A percentile compares a stretch with the other conserved stretches of the same genome.
These are phyloP conservation scores for Sparidentex hasta DNA, from an alignment of 2,797 vertebrate genomes.

Conservation along the genomic window DNA sequence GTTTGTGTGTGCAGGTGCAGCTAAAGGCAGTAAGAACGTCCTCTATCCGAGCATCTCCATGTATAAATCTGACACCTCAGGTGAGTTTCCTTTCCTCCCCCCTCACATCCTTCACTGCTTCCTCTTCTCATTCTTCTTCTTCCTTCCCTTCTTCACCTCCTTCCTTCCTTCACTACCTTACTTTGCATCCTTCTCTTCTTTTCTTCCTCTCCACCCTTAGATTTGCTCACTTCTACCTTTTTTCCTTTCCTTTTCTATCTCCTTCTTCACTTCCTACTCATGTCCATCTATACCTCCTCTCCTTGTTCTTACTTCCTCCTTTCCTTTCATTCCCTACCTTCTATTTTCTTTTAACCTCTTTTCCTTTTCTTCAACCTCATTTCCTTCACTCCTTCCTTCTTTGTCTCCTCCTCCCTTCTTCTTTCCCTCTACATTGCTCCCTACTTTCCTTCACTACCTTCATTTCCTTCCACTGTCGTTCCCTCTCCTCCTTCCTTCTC, in stretches of 20 bases:
- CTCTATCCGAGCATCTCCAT: conserved; percentile 79
- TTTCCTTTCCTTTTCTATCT: too few relatives aligned
- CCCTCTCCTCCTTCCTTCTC: not conserved
- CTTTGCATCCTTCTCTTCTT: not conserved
- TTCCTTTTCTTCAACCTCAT: too few relatives aligned
- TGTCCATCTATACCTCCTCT: too few relatives aligned
- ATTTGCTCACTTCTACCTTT: too few relatives aligned
- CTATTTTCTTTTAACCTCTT: too few relatives aligned
- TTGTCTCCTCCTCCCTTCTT: not conserved
- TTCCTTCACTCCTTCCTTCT: not conserved
- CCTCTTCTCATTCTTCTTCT: not conserved
- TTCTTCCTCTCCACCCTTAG: not conserved
- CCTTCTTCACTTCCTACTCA: too few relatives aligned
- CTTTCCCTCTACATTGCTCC: rapidly evolving
- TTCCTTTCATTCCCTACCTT: too few relatives aligned
- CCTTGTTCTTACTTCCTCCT: too few relatives aligned
- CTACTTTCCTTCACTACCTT: not conserved
- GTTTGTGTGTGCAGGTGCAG: conserved; percentile 24
- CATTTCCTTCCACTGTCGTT: too few relatives aligned
- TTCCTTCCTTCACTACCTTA: not conserved
- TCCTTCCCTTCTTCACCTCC: not conserved
- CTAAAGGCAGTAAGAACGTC: conserved; percentile 51
- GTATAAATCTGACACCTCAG: conserved; percentile 71
- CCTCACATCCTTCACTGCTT: not conserved
- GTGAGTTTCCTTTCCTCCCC: conserved; percentile 60